Evolutionary conservation across 92 coral and sea anemone species (phyloP).

Genomic region (Galaxea fascicularis): DNA sequence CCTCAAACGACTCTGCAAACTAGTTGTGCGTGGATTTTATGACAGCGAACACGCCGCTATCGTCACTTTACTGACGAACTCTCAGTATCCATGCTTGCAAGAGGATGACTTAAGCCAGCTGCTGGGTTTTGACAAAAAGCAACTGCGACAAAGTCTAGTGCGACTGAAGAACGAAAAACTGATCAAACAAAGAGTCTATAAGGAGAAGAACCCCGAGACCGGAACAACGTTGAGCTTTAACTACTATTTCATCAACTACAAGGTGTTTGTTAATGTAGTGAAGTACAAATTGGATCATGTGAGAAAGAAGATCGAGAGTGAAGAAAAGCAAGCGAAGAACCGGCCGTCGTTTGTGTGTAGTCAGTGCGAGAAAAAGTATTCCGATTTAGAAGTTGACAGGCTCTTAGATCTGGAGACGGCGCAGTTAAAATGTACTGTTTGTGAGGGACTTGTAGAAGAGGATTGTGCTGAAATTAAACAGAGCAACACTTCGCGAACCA

Average conservation of each 20-base stretch:
- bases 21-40: conserved; percentile 87
- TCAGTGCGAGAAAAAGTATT: conserved; percentile 81
- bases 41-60: conserved; percentile 91
- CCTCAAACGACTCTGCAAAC: conserved; percentile 86
- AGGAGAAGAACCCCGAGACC: conserved; percentile 90
- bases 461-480: conserved; percentile 87
- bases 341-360: conserved; percentile 95
- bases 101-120: conserved; percentile 93
- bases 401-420: conserved; percentile 81
- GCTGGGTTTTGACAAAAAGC: conserved; percentile 92
- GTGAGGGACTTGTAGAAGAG: conserved; percentile 91
- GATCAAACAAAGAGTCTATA: conserved; percentile 88
- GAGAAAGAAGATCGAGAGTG: conserved; percentile 96
- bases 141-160: conserved; percentile 80
- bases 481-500: conserved; percentile 83
- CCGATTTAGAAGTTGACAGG: conserved; percentile 94
- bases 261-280: conserved; percentile 95
- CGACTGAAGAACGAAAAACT: conserved; percentile 95
- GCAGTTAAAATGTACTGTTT: conserved; percentile 78
- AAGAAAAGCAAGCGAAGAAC: conserved; percentile 95
- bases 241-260: conserved; percentile 94
- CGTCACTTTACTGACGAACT: conserved; percentile 84
- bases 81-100: conserved; percentile 88
- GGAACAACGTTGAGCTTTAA: conserved; percentile 84
- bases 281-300: conserved; percentile 95